Percentiles rank a stretch among this genome's conserved stretches.
phyloP scores from a whole-genome alignment of 2,113 vertebrate genomes.

The Ellobius talpinus region DNA sequence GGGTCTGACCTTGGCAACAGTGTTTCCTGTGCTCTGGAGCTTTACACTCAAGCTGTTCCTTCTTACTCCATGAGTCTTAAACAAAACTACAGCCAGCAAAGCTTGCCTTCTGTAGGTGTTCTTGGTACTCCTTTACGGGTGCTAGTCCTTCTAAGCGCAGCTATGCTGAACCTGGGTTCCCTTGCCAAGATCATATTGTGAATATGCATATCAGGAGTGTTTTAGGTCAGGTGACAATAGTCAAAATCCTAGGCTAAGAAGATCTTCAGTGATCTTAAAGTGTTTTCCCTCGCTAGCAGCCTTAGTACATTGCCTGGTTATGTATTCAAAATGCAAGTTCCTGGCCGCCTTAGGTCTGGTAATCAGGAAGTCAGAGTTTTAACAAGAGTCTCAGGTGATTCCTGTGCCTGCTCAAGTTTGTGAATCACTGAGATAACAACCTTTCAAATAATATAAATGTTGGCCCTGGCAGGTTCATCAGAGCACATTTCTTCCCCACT shows the following conservation, averaged over 20 bases:
- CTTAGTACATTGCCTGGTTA: background rate
- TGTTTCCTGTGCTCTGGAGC: background rate
- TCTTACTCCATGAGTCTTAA: background rate
- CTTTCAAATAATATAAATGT: constrained; percentile 20
- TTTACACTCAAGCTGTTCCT: background rate
- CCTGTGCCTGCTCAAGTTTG: background rate
- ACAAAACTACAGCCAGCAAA: background rate
- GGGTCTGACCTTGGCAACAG: background rate
- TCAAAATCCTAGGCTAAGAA: background rate
- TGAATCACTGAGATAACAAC: background rate
- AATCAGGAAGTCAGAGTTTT: background rate
- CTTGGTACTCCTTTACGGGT: background rate
- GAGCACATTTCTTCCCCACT: background rate
- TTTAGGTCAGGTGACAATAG: background rate
- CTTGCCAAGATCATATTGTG: background rate
- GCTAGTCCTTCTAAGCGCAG: background rate
- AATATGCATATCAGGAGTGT: background rate
- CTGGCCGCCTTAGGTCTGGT: background rate
- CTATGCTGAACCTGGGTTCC: background rate
- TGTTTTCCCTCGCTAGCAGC: background rate
- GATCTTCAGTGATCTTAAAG: background rate
- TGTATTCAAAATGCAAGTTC: constrained; percentile 9
- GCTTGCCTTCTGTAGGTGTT: background rate
- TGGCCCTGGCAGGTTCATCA: background rate
- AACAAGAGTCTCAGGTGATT: background rate